Evolutionary conservation across 2,113 vertebrate genomes (phyloP), one percentile per base, ranked within the genome.

Genomic region (Meles meles): DNA sequence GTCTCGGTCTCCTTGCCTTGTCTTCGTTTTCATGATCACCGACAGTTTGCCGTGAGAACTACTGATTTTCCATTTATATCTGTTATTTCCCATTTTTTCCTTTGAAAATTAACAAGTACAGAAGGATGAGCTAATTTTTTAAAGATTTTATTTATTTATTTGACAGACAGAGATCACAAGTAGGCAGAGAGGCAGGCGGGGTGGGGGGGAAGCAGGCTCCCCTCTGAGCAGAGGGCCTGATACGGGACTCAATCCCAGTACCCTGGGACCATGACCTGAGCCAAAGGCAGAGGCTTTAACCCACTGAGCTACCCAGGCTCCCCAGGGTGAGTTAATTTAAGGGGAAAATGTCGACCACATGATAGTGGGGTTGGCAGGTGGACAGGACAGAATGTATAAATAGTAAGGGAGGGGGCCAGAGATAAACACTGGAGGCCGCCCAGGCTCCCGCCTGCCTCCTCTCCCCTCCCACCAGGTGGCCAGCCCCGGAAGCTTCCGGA

Each of bases 51-150:
- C 7, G 6, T 55, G 31, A 74, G 8, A 12, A 65, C 42, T 59
- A 79, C 65, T 37, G 18, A 61, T 21, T 55, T 49, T 49, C 42
- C 74, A 61, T 34, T 25, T 59, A 11, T 7, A 2, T 29, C 31
- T 17, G 34, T 31, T 92, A 44, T 37, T 74, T 67, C n/a, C 23
- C 52, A 17, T 1, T 72, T 57, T 72, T 84, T 59, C 74, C 80
- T 81, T 74, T 86, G 88, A 47, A 90, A 90, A 49, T 69, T 69
- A 92, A 85, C 31, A 52, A 34, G 20, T 55, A 18, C 52, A 18
- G 52, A 18, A 55, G 7, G 57, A 82, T 34, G 27, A 31, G 61
- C 14, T 39, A 27, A 44, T 29, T 44, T 42, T 55, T 55, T 55
- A 6, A 55, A 55, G 15, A 55, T 55, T 55, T 55, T 55, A 55